Conservation (phyloP, 2,113 vertebrate genomes). For the Platysternon megacephalum region DNA sequence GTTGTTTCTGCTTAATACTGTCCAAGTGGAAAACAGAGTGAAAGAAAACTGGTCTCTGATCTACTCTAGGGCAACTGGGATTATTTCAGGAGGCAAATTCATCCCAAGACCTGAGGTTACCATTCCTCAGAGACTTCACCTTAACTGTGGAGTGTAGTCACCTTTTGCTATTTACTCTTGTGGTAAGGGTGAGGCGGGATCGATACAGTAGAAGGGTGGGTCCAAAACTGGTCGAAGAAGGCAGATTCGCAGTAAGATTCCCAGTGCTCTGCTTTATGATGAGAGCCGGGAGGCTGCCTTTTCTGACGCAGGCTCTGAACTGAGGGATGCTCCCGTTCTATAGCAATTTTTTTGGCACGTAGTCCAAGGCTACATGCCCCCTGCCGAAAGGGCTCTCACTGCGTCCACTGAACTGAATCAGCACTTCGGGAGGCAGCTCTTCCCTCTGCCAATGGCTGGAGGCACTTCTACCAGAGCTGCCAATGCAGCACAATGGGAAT, state of each 20-base stretch:
- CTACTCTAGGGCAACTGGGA: not conserved
- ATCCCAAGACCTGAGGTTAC: slow-evolving; percentile 18
- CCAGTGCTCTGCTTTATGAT: not conserved
- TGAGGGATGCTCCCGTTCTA: not conserved
- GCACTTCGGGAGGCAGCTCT: slow-evolving; percentile 18
- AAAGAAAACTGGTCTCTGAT: slow-evolving; percentile 1
- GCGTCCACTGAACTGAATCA: not conserved
- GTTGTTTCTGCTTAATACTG: not conserved
- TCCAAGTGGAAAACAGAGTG: not conserved
- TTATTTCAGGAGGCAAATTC: not conserved
- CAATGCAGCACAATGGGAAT: not conserved
- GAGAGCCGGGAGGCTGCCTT: not conserved
- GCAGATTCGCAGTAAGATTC: not conserved
- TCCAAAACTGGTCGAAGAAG: not conserved
- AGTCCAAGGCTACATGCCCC: not conserved
- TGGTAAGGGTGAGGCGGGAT: not conserved
- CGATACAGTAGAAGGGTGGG: not conserved
- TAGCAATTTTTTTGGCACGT: not conserved
- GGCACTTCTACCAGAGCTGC: not conserved
- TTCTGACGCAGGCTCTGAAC: not conserved
- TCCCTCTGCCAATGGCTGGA: not conserved
- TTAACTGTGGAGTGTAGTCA: not conserved
- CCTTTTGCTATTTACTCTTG: not conserved
- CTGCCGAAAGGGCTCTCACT: not conserved
- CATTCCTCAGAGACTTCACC: not conserved